Evolutionary conservation across 2,888 invertebrate genomes (phyloP), one percentile per base, ranked within the genome.

Genomic region (Magallana nippona): DNA sequence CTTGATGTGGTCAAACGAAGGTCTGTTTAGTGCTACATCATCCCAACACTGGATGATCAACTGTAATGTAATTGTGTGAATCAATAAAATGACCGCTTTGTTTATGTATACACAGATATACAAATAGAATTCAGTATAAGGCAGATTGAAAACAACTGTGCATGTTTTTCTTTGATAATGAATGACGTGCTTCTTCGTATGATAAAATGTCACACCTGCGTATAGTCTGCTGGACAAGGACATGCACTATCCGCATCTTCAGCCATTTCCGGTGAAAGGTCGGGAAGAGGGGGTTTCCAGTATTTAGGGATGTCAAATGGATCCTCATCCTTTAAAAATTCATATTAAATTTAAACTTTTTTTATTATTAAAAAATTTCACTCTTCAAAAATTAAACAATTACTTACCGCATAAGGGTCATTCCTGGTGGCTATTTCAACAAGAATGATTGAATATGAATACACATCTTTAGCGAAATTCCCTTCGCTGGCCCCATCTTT

Each of bases 391-490:
- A 44, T 22, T 15, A 63, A 62, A 13, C 82, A 82, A 86, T 44
- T 44, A 44, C 44, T 44, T 44, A 92, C 93, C 85, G 89, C 91
- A 82, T 90, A 92, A 5, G 92, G 92, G 78, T 91, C 92, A 58
- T 89, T 89, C 62, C 92, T 86, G 0, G 89, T 91, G 2, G 92
- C 92, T 56, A 92, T 91, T 83, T 93, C 92, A 13, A 92, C 84
- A n/a, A 93, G 86, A n/a, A 92, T 90, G 17, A 93, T 89, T 15
- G 89, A 88, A 78, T 90, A 93, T 2, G 93, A 85, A 83, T 92
- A 93, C 1, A 92, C 91, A 83, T 93, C 93, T 13, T 87, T 89
- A 3, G 87, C 82, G 10, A 83, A 80, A 3, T 88, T 88, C 1
- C 87, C 79, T 8, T 27, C 22, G 3, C 10, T 17, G 11, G 17